Evolutionary conservation across 2,888 invertebrate species (phyloP), one percentile per base, ranked within the genome.

Genomic region (Latheticus oryzae): DNA sequence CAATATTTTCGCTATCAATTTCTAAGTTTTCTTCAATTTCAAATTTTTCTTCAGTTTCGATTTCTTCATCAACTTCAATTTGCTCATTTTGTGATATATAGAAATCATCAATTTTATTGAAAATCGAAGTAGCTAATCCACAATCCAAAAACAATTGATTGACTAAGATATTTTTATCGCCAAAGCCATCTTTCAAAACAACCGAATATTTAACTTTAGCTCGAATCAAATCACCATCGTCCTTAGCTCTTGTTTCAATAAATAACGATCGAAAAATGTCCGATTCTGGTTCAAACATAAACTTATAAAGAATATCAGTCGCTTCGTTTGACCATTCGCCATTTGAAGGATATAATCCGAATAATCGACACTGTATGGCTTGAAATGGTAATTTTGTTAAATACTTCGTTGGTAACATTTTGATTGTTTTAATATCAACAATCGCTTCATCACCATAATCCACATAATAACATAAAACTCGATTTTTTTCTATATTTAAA

Each of bases 311-410:
- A 73, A 82, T 79, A 66, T 84, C 82, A 0, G 76, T 81, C 1
- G 81, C 80, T 33, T 81, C 81, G 17, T 81, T 81, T 0, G 79
- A 74, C 85, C 86, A 87, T 1, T 74, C 69, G 1, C 80, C 73
- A 1, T 78, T 76, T 0, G 73, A 67, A 0, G 86, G 83, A 58
- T 73, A 65, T 0, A 86, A 67, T 12, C 85, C 84, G n/a, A 81
- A 69, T 35, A 87, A 71, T 32, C 80, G 73, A 72, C 87, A 88
- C 73, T 86, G 85, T 23, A 88, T 86, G 1, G 85, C 84, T 81
- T 78, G 78, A 56, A 86, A 86, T 0, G 87, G 87, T 56, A 87
- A 69, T 66, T 79, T 79, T 1, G 71, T 75, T 15, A 85, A 78
- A 15, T 84, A 77, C 37, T 79, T 74, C 12, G 82, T 79, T 0